These are phyloP conservation scores for Bufotes viridis DNA, from an alignment of 2,797 vertebrate species.

Conservation along the genomic window DNA sequence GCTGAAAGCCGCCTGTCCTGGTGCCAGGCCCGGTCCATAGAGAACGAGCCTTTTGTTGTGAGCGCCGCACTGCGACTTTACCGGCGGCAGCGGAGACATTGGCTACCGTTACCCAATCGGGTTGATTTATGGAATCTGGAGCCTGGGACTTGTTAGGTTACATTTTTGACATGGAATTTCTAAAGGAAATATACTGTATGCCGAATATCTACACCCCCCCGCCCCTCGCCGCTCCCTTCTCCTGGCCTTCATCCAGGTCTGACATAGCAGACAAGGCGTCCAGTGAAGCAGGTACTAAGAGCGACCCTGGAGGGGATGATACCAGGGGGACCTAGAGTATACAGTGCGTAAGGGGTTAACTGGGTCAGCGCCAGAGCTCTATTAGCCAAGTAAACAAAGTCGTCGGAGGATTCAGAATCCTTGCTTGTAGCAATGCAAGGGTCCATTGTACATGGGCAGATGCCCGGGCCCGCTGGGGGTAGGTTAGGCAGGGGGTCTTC, in stretches of 20 bases:
- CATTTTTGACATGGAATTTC: conserved; percentile 72
- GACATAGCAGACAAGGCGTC: conserved; percentile 66
- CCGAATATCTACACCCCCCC: neutral
- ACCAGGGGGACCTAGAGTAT: neutral
- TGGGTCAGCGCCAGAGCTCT: neutral
- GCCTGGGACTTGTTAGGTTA: conserved; percentile 67
- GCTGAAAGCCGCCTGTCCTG: conserved; percentile 69
- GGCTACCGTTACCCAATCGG: conserved; percentile 66
- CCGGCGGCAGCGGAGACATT: conserved; percentile 69
- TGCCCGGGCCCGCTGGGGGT: no score
- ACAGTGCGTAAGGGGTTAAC: neutral
- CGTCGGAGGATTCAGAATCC: neutral
- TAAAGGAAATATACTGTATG: conserved; percentile 73
- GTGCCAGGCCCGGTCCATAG: conserved; percentile 64
- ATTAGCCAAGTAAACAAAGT: neutral
- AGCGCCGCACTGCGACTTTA: conserved; percentile 65
- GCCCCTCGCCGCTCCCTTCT: neutral
- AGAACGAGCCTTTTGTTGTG: conserved; percentile 73
- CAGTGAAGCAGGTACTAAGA: conserved; percentile 65
- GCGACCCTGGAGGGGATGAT: conserved; percentile 27
- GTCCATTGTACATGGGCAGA: no score
- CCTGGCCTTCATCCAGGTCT: conserved; percentile 67
- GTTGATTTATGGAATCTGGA: conserved; percentile 75
- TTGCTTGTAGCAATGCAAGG: no score
- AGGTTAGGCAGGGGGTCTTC: no score